A percentile compares a stretch with the other conserved stretches of the same genome.
phyloP scores from a whole-genome alignment of 2,797 vertebrate species.

The Echeneis naucrates region DNA sequence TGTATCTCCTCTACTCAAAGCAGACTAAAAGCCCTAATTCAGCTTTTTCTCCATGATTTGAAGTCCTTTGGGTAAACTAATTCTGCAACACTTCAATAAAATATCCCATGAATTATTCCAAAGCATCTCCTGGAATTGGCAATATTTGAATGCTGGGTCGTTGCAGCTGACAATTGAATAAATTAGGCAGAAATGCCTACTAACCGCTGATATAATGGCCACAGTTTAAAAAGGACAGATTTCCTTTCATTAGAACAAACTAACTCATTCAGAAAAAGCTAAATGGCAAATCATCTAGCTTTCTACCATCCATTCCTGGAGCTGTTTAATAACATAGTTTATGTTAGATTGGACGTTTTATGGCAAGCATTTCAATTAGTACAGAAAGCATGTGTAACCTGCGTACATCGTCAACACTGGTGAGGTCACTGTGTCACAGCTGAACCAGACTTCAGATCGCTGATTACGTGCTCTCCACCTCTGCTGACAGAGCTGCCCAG shows the following conservation, averaged over 20 bases:
- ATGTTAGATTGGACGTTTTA: background rate
- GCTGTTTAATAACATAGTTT: background rate
- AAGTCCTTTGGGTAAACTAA: background rate
- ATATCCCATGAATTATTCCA: background rate
- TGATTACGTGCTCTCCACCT: background rate
- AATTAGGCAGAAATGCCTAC: background rate
- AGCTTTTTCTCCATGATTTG: background rate
- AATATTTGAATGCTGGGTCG: background rate
- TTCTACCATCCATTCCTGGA: background rate
- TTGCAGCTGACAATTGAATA: background rate
- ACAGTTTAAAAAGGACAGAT: background rate
- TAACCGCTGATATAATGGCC: background rate
- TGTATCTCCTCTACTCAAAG: slow-evolving; percentile 8
- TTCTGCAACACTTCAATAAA: background rate
- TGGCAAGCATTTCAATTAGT: background rate
- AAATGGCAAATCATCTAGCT: background rate
- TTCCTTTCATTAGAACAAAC: background rate
- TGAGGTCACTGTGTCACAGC: background rate
- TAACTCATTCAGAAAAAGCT: background rate
- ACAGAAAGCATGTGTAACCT: background rate
- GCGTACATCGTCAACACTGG: background rate
- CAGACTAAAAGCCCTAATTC: background rate
- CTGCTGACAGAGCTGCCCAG: slow-evolving; percentile 23
- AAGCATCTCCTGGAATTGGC: background rate
- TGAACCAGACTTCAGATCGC: background rate